Evolutionary conservation across 2,113 vertebrate species (phyloP), one percentile per base, ranked within the genome.

Genomic region (Turnix velox): DNA sequence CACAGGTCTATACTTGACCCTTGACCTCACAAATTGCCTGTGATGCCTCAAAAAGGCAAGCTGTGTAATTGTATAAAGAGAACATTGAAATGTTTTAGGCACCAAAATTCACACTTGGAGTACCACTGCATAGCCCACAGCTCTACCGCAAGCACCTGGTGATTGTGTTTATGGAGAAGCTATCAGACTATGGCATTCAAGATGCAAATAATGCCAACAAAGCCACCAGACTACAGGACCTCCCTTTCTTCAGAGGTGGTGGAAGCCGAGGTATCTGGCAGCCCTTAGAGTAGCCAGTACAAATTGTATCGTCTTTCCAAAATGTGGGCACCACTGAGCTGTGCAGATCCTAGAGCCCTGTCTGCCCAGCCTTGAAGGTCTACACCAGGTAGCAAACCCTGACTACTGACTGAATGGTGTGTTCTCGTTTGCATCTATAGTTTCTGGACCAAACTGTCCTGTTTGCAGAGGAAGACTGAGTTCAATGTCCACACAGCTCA

Each of bases 401-500:
- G 5, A 51, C 7, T 12, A 39, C 30, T 24, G 73, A 62, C 12
- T 2, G 2, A 8, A 9, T 87, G 52, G 27, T 51, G 37, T 30
- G 9, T 5, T 28, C 40, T 4, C 2, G 18, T 78, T 91, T 90
- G n/a, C n/a, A 58, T 14, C 25, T 35, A 17, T n/a, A 1, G 3
- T 51, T 16, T 25, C 58, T 75, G 71, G 7, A 59, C 2, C 17
- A 79, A 48, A 12, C 18, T 24, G 12, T 68, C 4, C 25, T 57
- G 2, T 22, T 62, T 2, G 1, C 14, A 89, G 15, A 71, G 22
- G 68, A 84, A 75, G 22, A 52, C 25, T 11, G 54, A 42, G 33
- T 18, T 57, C 7, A 0, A 10, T 39, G 31, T 73, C 37, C 57
- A 11, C 3, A 14, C 15, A 65, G 69, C 37, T 75, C 0, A 0